phyloP scores from a whole-genome alignment of 1,140 invertebrate species.

The Zaprionus tsacasi region DNA sequence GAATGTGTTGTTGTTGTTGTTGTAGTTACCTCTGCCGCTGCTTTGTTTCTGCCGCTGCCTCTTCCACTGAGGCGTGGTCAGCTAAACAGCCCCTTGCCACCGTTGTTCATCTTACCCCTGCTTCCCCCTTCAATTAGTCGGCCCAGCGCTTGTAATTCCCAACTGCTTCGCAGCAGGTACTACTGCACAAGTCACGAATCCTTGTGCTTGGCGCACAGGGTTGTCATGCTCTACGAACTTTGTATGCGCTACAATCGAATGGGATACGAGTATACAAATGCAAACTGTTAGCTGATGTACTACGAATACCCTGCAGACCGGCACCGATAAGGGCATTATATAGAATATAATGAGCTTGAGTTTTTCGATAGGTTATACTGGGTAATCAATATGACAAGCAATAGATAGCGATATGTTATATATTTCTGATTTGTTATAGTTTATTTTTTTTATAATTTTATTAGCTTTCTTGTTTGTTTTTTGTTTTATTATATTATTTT shows the following conservation, averaged over 20 bases:
- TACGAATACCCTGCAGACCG: not conserved
- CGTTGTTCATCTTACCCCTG: not conserved
- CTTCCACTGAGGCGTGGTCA: constrained; percentile 54
- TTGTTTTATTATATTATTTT: too few relatives aligned
- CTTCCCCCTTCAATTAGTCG: not conserved
- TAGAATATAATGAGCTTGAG: not conserved
- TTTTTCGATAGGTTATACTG: too few relatives aligned
- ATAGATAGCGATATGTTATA: too few relatives aligned
- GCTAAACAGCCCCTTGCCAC: constrained; percentile 13
- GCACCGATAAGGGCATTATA: not conserved
- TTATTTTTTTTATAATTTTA: too few relatives aligned
- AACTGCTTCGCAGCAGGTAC: not conserved
- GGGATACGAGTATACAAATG: not conserved
- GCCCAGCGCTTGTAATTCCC: not conserved
- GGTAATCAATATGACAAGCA: too few relatives aligned
- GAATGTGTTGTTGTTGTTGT: constrained; percentile 17
- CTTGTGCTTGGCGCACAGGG: not conserved
- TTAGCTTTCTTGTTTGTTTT: too few relatives aligned
- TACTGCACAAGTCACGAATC: too few relatives aligned
- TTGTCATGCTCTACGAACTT: not conserved
- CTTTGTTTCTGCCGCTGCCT: constrained; percentile 25
- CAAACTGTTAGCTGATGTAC: not conserved
- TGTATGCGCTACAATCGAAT: not conserved
- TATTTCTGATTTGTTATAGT: too few relatives aligned
- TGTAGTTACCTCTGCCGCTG: constrained; percentile 25